Evolutionary conservation across 2,113 vertebrate species (phyloP), one percentile per base, ranked within the genome.

Genomic region (Sebastes schlegelii): DNA sequence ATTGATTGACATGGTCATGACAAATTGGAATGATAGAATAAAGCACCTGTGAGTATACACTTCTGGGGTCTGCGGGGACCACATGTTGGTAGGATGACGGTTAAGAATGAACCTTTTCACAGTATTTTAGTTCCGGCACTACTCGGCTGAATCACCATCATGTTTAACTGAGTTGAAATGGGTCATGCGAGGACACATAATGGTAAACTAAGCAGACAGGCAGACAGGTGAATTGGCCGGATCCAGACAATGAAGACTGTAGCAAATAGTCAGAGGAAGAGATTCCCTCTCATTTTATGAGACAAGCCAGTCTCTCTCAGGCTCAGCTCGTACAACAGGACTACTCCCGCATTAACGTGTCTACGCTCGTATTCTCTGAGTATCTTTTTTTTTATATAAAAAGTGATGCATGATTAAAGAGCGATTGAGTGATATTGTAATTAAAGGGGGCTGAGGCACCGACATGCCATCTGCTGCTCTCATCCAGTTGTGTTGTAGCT

Each of bases 381-480:
- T 72, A 21, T 76, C 4, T 54, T 13, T 76, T 19, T 43, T 61
- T 74, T 65, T 6, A 12, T 57, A 60, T 17, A 26, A 80, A 79
- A 65, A 70, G 62, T 21, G 48, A 66, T 69, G 54, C 45, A 62
- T 71, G 86, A 77, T 80, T 77, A 75, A 60, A 86, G 43, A 87
- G 78, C n/a, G 23, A 88, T 74, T 65, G 62, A 88, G 76, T 51
- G 82, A 60, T 77, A 75, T 73, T 78, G 43, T 51, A 69, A 84
- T 57, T 48, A 67, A 55, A 65, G 16, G 16, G 54, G 34, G n/a
- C 40, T 19, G 64, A 65, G 46, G 70, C 23, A 19, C 45, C 45
- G 46, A 49, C 45, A 19, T 43, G 63, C 79, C 84, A 87, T 91
- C 86, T 93, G 91, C 79, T 88, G 70, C 73, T 79, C 68, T 63